Base-by-base conservation (phyloP, 2,888 invertebrate genomes). In the Patella pellucida region DNA sequence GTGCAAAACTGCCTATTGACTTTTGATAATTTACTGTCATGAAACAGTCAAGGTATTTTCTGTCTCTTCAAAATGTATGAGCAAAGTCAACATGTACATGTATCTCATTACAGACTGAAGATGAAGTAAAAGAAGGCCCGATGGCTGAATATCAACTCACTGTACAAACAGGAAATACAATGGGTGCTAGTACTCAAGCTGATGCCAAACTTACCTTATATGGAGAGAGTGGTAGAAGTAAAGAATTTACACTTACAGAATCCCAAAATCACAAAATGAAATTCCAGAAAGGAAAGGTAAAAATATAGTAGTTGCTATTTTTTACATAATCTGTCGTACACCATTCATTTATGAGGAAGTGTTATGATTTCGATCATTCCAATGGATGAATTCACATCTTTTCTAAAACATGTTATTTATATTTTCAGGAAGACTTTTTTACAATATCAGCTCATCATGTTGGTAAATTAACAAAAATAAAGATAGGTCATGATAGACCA, bases 221-320 rank as follows among this genome's bases (percentile, higher is more conserved):
- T 80, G 90, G 90, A 50, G 86, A 88, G n/a, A 85, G 86, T 51
- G 90, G 90, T 12, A 79, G 88, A 41, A 86, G 88, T 3, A 84
- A 86, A 71, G 88, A 89, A 76, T 79, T 89, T 50, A 75, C 74
- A 1, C 84, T 91, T 12, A 79, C 79, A 12, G 80, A 88, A 62
- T 89, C 89, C 16, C 84, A 82, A 75, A 83, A 83, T 56, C 85
- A 89, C 82, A 90, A 88, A 78, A 80, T 89, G 69, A 86, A 84
- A 71, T 90, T 90, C 81, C 89, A 89, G 81, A 87, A 86, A 77
- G 89, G 88, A 76, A 88, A 88, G 85, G 90, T 90, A 73, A 41
- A 41, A 9, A 41, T 41, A 41, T 9, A 41, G 41, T 1, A 7
- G 9, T 9, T 41, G 41, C 7, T 41, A 9, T 19, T 27, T 52